These are phyloP conservation scores for Hystrix cristata DNA, from an alignment of 2,113 vertebrate species.

Conservation along the genomic window DNA sequence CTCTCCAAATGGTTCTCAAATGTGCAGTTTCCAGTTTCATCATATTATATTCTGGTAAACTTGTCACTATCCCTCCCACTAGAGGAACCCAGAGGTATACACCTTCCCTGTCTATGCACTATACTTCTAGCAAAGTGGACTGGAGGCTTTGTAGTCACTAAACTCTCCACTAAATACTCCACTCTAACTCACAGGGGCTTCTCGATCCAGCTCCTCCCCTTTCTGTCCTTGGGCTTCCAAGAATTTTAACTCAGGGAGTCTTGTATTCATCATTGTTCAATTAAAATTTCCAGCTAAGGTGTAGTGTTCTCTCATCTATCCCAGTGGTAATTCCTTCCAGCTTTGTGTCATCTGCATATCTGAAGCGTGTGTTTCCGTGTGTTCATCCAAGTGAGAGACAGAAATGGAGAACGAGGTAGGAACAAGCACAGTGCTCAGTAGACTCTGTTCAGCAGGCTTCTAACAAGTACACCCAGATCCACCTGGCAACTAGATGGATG, in stretches of 20 bases:
- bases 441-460: background rate
- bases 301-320: background rate
- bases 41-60: background rate
- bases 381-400: background rate
- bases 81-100: background rate
- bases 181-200: background rate
- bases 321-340: background rate
- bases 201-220: background rate
- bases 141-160: background rate
- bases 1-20: background rate
- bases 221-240: background rate
- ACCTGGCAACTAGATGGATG: background rate
- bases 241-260: constrained; percentile 13
- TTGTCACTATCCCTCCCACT: background rate
- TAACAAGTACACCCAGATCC: background rate
- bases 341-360: background rate
- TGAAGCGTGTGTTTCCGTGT: background rate
- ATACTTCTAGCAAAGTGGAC: background rate
- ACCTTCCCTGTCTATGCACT: background rate
- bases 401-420: background rate
- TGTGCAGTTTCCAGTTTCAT: background rate
- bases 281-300: background rate
- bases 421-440: background rate
- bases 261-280: constrained; percentile 17
- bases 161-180: background rate